Conservation (phyloP, 1,140 invertebrate genomes). For the Magallana ariakensis region DNA sequence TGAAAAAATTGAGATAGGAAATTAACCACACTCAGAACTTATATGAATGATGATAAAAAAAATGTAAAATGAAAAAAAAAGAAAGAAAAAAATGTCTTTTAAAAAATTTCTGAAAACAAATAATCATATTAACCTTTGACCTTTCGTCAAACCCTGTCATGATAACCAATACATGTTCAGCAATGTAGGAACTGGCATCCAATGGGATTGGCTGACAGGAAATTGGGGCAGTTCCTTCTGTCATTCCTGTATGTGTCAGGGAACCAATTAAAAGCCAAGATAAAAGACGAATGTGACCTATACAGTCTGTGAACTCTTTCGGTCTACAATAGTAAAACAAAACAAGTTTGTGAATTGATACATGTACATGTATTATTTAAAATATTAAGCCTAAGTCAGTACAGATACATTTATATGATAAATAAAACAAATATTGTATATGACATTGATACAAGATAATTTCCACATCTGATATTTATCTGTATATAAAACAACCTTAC, state of each 20-base stretch:
- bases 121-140: conserved; percentile 84
- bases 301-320: conserved; percentile 96
- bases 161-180: conserved; percentile 96
- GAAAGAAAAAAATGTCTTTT: background rate
- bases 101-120: background rate
- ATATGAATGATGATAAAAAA: too few relatives aligned
- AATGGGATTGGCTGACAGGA: conserved; percentile 94
- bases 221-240: conserved; percentile 75
- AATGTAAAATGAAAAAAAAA: background rate
- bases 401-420: too few relatives aligned
- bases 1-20: background rate
- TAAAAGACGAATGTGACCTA: conserved; percentile 94
- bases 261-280: conserved; percentile 98
- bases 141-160: conserved; percentile 98
- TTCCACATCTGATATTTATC: too few relatives aligned
- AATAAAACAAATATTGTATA: too few relatives aligned
- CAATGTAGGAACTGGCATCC: conserved; percentile 96
- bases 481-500: background rate
- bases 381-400: too few relatives aligned
- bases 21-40: too few relatives aligned
- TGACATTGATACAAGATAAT: too few relatives aligned
- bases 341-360: background rate
- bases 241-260: conserved; percentile 90
- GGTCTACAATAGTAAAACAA: conserved; percentile 82
- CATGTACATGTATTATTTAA: background rate